These are phyloP conservation scores for Galago senegalensis DNA, from an alignment of 2,797 vertebrate species.

Conservation along the genomic window DNA sequence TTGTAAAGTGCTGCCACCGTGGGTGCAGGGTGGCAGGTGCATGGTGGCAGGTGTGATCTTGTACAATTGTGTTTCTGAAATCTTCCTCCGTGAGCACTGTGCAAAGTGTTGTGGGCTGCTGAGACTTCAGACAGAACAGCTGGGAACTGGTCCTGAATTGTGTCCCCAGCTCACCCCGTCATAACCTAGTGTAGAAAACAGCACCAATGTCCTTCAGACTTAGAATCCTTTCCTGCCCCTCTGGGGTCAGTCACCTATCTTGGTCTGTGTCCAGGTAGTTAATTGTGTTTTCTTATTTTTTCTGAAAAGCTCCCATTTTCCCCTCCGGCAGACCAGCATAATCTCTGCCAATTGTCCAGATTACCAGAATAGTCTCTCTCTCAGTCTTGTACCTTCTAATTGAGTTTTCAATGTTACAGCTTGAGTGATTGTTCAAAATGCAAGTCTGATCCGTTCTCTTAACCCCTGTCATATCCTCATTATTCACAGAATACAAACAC, in stretches of 20 bases:
- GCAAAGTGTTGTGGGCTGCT: not conserved
- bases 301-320: not conserved
- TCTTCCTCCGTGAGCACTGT: not conserved
- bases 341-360: not conserved
- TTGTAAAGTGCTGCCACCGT: too few species aligned
- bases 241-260: not conserved
- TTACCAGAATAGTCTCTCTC: not conserved
- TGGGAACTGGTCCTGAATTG: not conserved
- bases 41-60: too few species aligned
- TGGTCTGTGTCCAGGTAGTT: not conserved
- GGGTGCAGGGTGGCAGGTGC: too few species aligned
- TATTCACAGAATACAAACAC: not conserved
- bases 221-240: not conserved
- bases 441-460: slow-evolving; percentile 14
- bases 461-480: not conserved
- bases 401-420: not conserved
- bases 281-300: slow-evolving; percentile 24
- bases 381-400: not conserved
- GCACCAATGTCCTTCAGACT: not conserved
- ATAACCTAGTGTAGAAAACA: not conserved
- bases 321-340: not conserved
- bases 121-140: not conserved
- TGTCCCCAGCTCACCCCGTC: too few species aligned
- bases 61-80: not conserved
- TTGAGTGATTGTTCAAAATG: slow-evolving; percentile 20